Conservation (phyloP, 2,113 vertebrate genomes). For the Neopipo cinnamomea region DNA sequence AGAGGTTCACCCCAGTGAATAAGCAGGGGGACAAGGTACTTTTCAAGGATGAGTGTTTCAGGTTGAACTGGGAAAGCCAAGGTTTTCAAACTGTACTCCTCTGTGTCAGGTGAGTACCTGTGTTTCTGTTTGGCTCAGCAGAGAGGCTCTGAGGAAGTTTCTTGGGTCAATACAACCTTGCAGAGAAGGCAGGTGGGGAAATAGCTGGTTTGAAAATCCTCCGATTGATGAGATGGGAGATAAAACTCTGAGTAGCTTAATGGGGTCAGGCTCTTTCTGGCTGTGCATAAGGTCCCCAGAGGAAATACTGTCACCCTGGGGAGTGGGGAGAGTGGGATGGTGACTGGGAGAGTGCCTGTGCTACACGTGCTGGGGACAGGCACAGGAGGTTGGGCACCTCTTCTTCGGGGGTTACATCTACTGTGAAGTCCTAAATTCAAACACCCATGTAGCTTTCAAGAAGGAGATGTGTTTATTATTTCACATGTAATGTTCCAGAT, state of each 20-base stretch:
- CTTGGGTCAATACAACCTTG: not conserved
- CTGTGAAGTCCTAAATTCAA: not conserved
- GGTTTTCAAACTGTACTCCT: not conserved
- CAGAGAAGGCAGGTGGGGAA: not conserved
- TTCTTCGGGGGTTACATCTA: not conserved
- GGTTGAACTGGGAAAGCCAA: not conserved
- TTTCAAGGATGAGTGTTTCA: not conserved
- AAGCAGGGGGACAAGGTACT: fast-evolving
- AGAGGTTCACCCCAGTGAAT: not conserved
- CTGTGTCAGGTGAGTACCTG: not conserved
- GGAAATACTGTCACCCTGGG: fast-evolving
- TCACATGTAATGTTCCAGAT: not conserved
- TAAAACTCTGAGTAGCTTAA: not conserved
- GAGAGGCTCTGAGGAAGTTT: not conserved
- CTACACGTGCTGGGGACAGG: too few species aligned
- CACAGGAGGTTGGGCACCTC: fast-evolving
- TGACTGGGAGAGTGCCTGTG: not conserved
- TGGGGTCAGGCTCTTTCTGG: not conserved
- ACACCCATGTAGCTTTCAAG: not conserved
- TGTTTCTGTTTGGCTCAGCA: not conserved
- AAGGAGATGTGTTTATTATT: not conserved
- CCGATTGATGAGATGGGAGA: not conserved
- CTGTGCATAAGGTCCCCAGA: not conserved
- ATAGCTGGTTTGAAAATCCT: not conserved
- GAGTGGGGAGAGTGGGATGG: fast-evolving